Evolutionary conservation across 2,113 vertebrate genomes (phyloP).

Genomic region (Empidonax alnorum): DNA sequence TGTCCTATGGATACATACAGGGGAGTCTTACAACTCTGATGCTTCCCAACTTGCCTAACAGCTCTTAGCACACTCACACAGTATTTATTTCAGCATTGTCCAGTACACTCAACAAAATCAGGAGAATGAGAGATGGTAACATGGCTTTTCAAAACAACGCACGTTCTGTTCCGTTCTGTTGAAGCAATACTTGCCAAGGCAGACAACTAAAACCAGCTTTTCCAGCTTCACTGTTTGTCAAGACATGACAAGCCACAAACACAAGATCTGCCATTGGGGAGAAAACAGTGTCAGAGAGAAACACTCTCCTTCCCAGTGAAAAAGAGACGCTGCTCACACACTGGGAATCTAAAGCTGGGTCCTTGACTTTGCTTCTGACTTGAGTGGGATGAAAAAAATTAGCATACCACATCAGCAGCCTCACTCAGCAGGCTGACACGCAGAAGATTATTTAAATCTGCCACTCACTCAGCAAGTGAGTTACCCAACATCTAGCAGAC

Average conservation of each 20-base stretch:
- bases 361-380: not conserved
- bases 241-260: constrained; percentile 19
- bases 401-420: constrained; percentile 26
- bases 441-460: constrained; percentile 24
- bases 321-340: not conserved
- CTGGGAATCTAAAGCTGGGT: not conserved
- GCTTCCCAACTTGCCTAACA: not conserved
- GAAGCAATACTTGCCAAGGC: constrained; percentile 1
- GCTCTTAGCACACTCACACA: not conserved
- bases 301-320: not conserved
- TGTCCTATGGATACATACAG: not conserved
- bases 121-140: not conserved
- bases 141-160: not conserved
- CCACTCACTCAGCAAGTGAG: not conserved
- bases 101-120: not conserved
- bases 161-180: not conserved
- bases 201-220: constrained; percentile 38
- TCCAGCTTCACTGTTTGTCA: constrained; percentile 52
- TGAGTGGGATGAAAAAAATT: constrained; percentile 15
- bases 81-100: not conserved
- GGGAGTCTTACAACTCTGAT: not conserved
- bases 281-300: not conserved
- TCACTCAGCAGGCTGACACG: constrained; percentile 5
- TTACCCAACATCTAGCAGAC: constrained; percentile 35
- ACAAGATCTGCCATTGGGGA: not conserved